Evolutionary conservation across 1,140 invertebrate species (phyloP), one percentile per base, ranked within the genome.

Genomic region (Cepaea nemoralis): DNA sequence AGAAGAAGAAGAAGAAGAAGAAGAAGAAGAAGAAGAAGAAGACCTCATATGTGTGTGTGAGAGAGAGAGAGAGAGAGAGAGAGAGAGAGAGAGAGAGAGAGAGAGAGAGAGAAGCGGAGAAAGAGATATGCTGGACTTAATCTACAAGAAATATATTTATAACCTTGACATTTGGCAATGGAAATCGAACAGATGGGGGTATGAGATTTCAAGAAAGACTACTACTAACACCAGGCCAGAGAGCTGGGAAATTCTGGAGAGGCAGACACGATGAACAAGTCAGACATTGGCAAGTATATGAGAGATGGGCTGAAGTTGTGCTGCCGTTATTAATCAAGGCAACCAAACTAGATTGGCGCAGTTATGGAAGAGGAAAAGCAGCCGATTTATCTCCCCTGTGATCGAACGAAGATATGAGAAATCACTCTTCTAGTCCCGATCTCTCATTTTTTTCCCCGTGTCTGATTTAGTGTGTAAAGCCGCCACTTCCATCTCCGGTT

Each of bases 401-500:
- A 69, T 33, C 19, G 67, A 69, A 37, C 19, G 67, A 69, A 35
- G 67, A 69, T 69, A 69, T 10, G 33, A 69, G 67, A 69, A 69
- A 69, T 69, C 67, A 69, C 37, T 69, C n/a, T 69, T 39, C 37
- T 16, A 14, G 67, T 35, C 67, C 24, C 14, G 37, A 69, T 37
- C 14, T 39, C 6, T 14, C 31, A 10, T 45, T 45, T n/a, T 66
- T 66, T 66, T 66, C 24, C 24, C 31, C 67, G 6, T 69, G 67
- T 37, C 67, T 39, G 67, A 39, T 69, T 39, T 69, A 69, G 67
- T 69, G 67, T 69, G 37, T 37, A 69, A 69, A 69, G 67, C 16
- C 67, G 67, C 14, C 67, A 69, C 67, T 69, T 69, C 67, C 67
- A 69, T 69, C 67, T 69, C 67, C 67, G 67, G 67, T 69, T 69